Percentiles rank a stretch among this genome's conserved stretches.
phyloP scores from a whole-genome alignment of 2,113 vertebrate species.

The Donacobius atricapilla region DNA sequence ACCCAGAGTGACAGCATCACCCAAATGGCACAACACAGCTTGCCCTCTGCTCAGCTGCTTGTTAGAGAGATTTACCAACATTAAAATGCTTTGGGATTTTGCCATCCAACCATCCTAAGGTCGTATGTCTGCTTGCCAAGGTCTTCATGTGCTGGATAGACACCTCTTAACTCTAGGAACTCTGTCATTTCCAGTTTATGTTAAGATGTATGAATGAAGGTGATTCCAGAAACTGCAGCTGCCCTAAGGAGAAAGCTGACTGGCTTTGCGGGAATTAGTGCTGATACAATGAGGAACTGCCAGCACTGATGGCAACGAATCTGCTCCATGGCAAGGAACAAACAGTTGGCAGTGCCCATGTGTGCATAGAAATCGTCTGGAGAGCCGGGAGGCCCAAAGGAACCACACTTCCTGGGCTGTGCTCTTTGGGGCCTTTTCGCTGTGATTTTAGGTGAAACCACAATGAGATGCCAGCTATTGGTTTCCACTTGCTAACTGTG shows the following conservation, averaged over 20 bases:
- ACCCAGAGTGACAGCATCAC: slow-evolving; percentile 25
- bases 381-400: neutral
- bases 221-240: neutral
- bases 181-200: neutral
- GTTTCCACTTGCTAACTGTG: neutral
- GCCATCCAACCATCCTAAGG: neutral
- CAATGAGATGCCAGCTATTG: neutral
- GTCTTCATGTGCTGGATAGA: slow-evolving; percentile 3
- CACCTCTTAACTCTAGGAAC: slow-evolving; percentile 2
- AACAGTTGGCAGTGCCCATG: neutral
- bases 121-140: neutral
- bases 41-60: slow-evolving; percentile 16
- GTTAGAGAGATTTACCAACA: slow-evolving; percentile 14
- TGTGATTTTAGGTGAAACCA: neutral
- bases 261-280: neutral
- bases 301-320: neutral
- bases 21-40: neutral
- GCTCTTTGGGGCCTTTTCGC: neutral
- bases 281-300: neutral
- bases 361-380: neutral
- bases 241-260: neutral
- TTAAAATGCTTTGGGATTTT: neutral
- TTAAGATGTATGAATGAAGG: neutral
- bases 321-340: neutral
- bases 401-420: neutral